Evolutionary conservation across 2,797 vertebrate species (phyloP), one percentile per base, ranked within the genome.

Genomic region (Lindbergichthys nudifrons): DNA sequence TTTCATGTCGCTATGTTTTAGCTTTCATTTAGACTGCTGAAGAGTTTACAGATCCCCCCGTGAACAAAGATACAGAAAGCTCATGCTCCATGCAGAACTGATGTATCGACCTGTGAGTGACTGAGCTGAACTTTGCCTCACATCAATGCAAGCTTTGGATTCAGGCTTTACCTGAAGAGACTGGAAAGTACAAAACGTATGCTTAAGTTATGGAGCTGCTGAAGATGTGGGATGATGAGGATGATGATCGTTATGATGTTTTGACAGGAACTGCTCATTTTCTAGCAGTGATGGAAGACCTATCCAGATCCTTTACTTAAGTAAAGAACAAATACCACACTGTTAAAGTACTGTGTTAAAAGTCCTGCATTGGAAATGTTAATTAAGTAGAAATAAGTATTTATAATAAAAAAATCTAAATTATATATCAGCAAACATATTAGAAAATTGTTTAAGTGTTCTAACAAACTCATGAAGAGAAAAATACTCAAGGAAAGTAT

Each of bases 101-200:
- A 73, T 15, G 48, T 63, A 85, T 88, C 75, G 89, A 89, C 72
- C 66, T 45, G 70, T 14, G 75, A 66, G 64, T 1, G 62, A 13
- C 19, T 15, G 58, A 36, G 1, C 30, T 62, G 81, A 82, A 81
- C 73, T 86, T 82, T 73, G 88, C 23, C 80, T 77, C 10, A 15
- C 74, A 64, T 65, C 63, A 56, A 43, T 63, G 32, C 39, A 1
- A 23, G 23, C 1, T 21, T 10, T n/a, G 12, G 46, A 36, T 36
- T 48, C 8, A 48, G 4, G 39, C 10, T 26, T 67, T 4, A 26
- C 46, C 30, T 52, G 1, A 14, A 65, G 41, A 63, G 21, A 57
- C 39, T 45, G n/a, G 15, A 6, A 19, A 46, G 74, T 59, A 71
- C 56, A 52, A 26, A 69, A 73, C 14, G n/a, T n/a, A n/a, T n/a